Evolutionary conservation across 2,797 vertebrate species (phyloP).

Genomic region (Argentina silus): DNA sequence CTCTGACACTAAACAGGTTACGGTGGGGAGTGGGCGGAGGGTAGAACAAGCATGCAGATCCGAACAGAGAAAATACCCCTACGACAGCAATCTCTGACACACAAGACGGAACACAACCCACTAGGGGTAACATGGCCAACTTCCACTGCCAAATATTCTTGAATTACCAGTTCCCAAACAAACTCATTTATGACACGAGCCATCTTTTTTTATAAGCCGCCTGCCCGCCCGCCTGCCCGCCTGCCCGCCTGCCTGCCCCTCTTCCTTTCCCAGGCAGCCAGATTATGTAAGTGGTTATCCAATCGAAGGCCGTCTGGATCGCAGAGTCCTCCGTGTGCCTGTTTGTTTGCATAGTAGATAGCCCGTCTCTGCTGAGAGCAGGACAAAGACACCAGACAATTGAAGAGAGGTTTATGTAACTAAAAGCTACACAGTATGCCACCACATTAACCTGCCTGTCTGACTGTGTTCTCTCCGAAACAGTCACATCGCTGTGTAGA

Average conservation of each 20-base stretch:
- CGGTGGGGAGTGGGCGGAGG: neutral
- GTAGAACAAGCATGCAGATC: conserved; percentile 22
- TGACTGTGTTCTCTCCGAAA: conserved; percentile 15
- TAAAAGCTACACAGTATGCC: conserved; percentile 38
- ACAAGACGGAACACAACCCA: conserved; percentile 37
- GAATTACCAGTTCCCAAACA: conserved; percentile 56
- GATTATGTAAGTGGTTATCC: conserved; percentile 79
- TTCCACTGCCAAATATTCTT: conserved; percentile 41
- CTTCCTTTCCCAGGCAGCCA: conserved; percentile 63
- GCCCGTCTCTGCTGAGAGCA: conserved; percentile 48
- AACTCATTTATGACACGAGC: conserved; percentile 55
- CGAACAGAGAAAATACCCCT: conserved; percentile 32
- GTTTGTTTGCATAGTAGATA: conserved; percentile 71
- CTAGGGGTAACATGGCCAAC: conserved; percentile 16
- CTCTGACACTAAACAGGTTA: neutral
- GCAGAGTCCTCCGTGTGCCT: conserved; percentile 60
- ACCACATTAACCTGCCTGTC: conserved; percentile 35
- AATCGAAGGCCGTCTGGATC: conserved; percentile 69
- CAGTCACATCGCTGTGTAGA: too few relatives aligned
- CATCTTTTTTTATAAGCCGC: conserved; percentile 45
- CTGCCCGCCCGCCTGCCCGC: conserved; percentile 19
- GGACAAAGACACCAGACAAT: conserved; percentile 65
- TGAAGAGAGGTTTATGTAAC: conserved; percentile 68
- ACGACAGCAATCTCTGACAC: conserved; percentile 16
- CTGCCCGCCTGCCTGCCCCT: conserved; percentile 50